Evolutionary conservation across 2,888 invertebrate genomes (phyloP), one percentile per base, ranked within the genome.

Genomic region (Drosophila gaucha): DNA sequence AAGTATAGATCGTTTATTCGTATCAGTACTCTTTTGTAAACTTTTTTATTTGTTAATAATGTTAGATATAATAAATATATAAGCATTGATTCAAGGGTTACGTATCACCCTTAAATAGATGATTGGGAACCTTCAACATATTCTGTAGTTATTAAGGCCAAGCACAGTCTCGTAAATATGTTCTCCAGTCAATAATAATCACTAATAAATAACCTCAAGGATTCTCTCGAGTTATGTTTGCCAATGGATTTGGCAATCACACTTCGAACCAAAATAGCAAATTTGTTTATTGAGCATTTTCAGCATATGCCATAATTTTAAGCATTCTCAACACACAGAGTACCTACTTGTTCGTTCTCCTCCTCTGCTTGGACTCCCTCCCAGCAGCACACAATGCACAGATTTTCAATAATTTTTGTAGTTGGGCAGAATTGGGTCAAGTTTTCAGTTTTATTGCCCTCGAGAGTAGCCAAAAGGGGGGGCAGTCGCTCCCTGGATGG

Each of bases 391-490:
- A 24, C 41, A 41, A 41, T 9, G 55, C 31, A 59, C 55, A 57
- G 59, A 75, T 73, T 73, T 74, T 65, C 46, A 51, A 68, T 74
- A 60, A 43, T 38, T 74, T 59, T 33, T 73, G 41, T 60, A 49
- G 83, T 64, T 26, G 33, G 65, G 54, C 72, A 86, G 84, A 84
- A 84, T 82, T 84, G 70, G 84, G 84, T 84, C 84, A 84, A 84
- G 84, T 88, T 84, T n/a, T 84, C 77, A 63, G 88, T 83, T 83
- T 88, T 86, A 84, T 84, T 83, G 67, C 74, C 74, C 65, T 62
- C 64, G 36, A 47, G 31, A 18, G 20, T 31, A 31, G 46, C 14
- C 30, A 4, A 9, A 20, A n/a, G 14, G 6, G 35, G n/a, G 33
- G 20, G 10, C 31, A 30, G 30, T 30, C 30, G 65, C 68, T 67